Evolutionary conservation across 2,888 invertebrate species (phyloP).

Genomic region (Salticus scenicus): DNA sequence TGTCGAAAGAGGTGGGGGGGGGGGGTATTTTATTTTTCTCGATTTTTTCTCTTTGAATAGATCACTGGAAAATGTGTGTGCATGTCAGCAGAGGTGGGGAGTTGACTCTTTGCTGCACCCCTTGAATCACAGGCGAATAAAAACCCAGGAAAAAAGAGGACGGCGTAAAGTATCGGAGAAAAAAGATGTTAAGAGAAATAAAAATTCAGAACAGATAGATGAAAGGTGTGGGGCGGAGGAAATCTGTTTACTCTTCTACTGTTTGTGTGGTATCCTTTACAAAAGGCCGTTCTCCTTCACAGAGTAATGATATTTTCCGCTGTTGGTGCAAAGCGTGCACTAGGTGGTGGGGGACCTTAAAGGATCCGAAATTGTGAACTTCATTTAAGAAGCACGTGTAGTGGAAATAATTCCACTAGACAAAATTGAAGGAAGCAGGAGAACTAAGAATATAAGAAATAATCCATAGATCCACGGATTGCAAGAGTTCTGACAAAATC

Average conservation of each 20-base stretch:
- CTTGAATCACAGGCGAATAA: conserved; percentile 34
- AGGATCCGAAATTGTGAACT: conserved; percentile 46
- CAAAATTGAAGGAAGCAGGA: conserved; percentile 5
- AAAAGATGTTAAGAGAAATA: conserved; percentile 15
- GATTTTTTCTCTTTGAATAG: conserved; percentile 45
- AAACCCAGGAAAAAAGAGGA: conserved; percentile 27
- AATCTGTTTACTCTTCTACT: conserved; percentile 46
- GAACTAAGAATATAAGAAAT: not conserved
- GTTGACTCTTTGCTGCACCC: conserved; percentile 16
- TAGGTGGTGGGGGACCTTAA: conserved; percentile 28
- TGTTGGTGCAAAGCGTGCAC: conserved; percentile 6
- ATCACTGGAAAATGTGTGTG: conserved; percentile 14
- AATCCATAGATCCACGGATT: not conserved
- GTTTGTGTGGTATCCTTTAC: conserved; percentile 53
- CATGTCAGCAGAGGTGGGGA: not conserved
- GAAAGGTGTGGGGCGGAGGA: not conserved
- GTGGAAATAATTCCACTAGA: conserved; percentile 47
- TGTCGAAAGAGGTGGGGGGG: not conserved
- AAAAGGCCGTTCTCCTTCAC: conserved; percentile 32
- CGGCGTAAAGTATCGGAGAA: not conserved
- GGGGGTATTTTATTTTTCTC: conserved; percentile 19
- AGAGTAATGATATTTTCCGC: conserved; percentile 36
- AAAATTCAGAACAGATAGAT: conserved; percentile 8
- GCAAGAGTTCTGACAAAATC: not conserved
- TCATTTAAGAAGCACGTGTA: conserved; percentile 57